phyloP scores from a whole-genome alignment of 2,113 vertebrate species.

The Cavia porcellus region DNA sequence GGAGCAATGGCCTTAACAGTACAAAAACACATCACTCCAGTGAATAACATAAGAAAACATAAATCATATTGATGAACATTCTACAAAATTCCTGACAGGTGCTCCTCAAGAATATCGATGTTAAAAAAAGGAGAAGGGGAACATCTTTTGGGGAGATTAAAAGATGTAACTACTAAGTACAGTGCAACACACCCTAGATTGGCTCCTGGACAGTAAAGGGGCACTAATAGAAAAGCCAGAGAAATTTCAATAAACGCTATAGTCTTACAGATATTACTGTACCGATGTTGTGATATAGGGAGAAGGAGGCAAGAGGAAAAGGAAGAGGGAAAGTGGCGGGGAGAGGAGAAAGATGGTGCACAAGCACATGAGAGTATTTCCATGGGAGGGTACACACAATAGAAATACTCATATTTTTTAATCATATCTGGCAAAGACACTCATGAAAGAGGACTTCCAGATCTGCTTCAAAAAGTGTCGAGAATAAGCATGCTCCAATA shows the following conservation, averaged over 20 bases:
- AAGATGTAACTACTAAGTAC: background rate
- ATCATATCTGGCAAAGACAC: too few relatives aligned
- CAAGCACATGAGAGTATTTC: background rate
- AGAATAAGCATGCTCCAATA: too few relatives aligned
- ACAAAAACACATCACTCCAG: background rate
- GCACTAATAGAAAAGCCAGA: background rate
- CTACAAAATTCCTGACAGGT: slow-evolving; percentile 21
- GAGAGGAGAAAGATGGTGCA: too few relatives aligned
- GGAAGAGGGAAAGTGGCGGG: too few relatives aligned
- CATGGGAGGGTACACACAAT: background rate
- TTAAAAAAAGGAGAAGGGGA: background rate
- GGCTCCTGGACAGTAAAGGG: background rate
- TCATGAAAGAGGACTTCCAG: too few relatives aligned
- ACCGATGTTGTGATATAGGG: background rate
- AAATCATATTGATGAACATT: background rate
- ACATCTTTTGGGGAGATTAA: background rate
- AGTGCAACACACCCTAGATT: background rate
- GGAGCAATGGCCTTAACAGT: background rate
- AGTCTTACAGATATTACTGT: background rate
- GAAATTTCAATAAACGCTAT: background rate
- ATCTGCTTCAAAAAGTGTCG: too few relatives aligned
- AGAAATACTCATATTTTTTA: background rate
- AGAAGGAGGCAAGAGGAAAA: too few relatives aligned
- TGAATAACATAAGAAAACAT: background rate
- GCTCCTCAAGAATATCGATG: background rate